Percentiles rank a stretch among this genome's conserved stretches.
phyloP scores from a whole-genome alignment of 2,113 vertebrate genomes.

The Centrocercus urophasianus region DNA sequence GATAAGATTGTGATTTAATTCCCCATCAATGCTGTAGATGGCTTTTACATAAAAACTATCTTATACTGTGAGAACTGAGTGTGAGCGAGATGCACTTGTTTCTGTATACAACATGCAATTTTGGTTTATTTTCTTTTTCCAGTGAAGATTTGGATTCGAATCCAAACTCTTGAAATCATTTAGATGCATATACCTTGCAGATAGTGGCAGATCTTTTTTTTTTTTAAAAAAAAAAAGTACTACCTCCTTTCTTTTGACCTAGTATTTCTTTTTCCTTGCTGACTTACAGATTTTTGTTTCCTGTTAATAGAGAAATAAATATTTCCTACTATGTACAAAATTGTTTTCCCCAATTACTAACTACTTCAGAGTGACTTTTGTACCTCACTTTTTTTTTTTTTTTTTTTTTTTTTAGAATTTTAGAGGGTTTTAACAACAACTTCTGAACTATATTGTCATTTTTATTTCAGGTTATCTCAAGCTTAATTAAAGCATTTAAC shows the following conservation, averaged over 20 bases:
- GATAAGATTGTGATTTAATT: not conserved
- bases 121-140: not conserved
- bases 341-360: not conserved
- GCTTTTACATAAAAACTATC: not conserved
- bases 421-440: not conserved
- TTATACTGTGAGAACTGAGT: fast-evolving
- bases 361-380: not conserved
- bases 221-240: not conserved
- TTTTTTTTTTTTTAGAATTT: not conserved
- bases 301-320: not conserved
- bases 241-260: not conserved
- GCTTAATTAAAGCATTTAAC: not conserved
- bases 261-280: not conserved
- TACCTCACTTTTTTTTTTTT: not conserved
- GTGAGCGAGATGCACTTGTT: not conserved
- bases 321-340: not conserved
- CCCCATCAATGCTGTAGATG: not conserved
- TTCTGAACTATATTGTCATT: not conserved
- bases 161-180: not conserved
- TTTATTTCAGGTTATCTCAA: not conserved
- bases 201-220: not conserved
- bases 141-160: not conserved
- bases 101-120: not conserved
- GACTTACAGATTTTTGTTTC: not conserved
- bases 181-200: not conserved